Evolutionary conservation across 2,888 invertebrate species (phyloP).

Genomic region (Philopedon plagiatum): DNA sequence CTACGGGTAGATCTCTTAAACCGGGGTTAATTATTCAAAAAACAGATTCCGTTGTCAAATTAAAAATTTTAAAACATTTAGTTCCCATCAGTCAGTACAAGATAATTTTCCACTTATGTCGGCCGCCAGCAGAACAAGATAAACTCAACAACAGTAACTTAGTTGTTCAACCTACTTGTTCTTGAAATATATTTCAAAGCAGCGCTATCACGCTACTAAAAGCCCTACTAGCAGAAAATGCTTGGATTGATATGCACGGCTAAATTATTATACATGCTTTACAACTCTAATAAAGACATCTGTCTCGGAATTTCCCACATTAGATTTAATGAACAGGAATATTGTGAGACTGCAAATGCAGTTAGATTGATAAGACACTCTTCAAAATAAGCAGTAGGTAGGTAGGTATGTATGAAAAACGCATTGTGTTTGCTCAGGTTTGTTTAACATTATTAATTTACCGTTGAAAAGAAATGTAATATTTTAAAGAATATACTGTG

Average conservation of each 20-base stretch:
- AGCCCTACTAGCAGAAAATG: conserved; percentile 4
- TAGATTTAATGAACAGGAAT: neutral
- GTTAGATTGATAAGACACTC: conserved; percentile 6
- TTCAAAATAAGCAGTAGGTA: no score
- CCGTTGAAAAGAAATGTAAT: neutral
- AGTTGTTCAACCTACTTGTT: conserved; percentile 28
- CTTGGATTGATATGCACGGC: conserved; percentile 24
- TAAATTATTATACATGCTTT: conserved; percentile 10
- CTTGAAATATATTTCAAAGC: conserved; percentile 1
- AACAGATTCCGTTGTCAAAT: no score
- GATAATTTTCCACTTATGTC: conserved; percentile 5
- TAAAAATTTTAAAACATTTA: no score
- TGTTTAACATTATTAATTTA: neutral
- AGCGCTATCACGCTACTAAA: conserved; percentile 6
- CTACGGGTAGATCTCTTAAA: no score
- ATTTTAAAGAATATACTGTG: neutral
- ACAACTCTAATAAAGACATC: conserved; percentile 8
- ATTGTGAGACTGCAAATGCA: conserved; percentile 6
- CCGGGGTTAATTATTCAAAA: no score
- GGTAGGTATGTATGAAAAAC: neutral
- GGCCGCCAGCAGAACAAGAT: neutral
- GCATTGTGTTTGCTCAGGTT: neutral
- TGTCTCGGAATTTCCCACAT: conserved; percentile 17
- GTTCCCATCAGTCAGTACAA: no score
- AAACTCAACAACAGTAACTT: conserved; percentile 14